Evolutionary conservation across 2,888 invertebrate species (phyloP).

Genomic region (Aleiodes testaceus): DNA sequence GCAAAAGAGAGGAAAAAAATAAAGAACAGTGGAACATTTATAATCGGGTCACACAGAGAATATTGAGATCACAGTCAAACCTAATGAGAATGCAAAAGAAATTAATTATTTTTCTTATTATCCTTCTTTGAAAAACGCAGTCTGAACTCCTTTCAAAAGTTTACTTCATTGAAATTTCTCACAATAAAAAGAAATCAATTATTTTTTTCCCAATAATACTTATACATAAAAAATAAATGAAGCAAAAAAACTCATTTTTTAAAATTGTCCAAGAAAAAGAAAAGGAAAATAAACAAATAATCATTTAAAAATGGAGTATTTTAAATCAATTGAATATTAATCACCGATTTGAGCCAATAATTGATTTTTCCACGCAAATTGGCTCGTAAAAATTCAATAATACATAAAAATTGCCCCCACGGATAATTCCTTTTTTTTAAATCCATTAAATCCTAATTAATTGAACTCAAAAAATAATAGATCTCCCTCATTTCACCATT

Average conservation of each 20-base stretch:
- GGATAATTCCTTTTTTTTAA: not conserved
- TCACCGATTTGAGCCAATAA: not conserved
- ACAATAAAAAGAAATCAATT: not conserved
- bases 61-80: conserved; percentile 47
- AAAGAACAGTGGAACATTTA: conserved; percentile 28
- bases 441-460: conserved; percentile 9
- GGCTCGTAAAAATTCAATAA: not conserved
- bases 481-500: not conserved
- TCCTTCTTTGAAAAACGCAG: conserved; percentile 7
- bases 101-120: not conserved
- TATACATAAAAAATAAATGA: conserved; percentile 18
- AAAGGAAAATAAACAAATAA: not conserved
- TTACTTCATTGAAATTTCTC: conserved; percentile 19
- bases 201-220: conserved; percentile 22
- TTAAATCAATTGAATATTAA: conserved; percentile 5
- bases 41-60: conserved; percentile 34
- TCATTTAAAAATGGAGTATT: conserved; percentile 17
- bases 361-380: not conserved
- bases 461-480: conserved; percentile 10
- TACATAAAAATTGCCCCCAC: conserved; percentile 21
- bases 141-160: conserved; percentile 23
- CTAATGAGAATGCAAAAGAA: conserved; percentile 35
- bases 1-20: conserved; percentile 27
- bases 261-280: conserved; percentile 9
- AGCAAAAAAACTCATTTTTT: conserved; percentile 22